A percentile compares a stretch with the other conserved stretches of the same genome.
phyloP scores from a whole-genome alignment of 2,888 invertebrate species.

The Artemia sinica region DNA sequence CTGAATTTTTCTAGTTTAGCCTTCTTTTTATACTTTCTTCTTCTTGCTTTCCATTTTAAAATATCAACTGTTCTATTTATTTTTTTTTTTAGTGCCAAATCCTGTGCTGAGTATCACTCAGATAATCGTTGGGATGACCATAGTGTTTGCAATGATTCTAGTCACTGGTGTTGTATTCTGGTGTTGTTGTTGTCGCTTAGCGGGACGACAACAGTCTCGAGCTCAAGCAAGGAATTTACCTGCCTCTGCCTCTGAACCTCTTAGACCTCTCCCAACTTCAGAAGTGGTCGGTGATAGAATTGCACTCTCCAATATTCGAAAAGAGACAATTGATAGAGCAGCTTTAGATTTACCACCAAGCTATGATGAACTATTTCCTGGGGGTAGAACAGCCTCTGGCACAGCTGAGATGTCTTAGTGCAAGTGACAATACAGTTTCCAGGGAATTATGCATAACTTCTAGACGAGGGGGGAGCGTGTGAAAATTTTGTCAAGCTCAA shows the following conservation, averaged over 20 bases:
- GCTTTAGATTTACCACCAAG: neutral
- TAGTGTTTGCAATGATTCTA: neutral
- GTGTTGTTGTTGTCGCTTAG: conserved; percentile 1
- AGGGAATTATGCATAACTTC: too few species aligned
- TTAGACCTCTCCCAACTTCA: neutral
- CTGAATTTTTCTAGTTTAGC: too few species aligned
- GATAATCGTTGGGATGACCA: neutral
- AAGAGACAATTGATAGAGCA: neutral
- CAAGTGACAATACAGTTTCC: too few species aligned
- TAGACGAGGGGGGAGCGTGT: too few species aligned
- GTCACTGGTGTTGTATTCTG: conserved; percentile 12
- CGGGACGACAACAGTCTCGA: neutral
- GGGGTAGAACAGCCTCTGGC: neutral
- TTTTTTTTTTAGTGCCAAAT: neutral
- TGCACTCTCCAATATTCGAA: neutral
- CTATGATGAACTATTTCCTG: neutral
- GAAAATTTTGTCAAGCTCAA: too few species aligned
- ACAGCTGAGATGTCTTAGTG: too few species aligned
- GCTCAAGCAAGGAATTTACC: neutral
- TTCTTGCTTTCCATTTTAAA: too few species aligned
- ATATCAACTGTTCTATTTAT: neutral
- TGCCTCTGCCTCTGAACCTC: neutral
- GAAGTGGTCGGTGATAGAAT: neutral
- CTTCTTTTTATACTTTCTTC: too few species aligned
- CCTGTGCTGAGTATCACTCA: neutral